Conservation (phyloP, 2,888 invertebrate genomes). For the Dugesia japonica region DNA sequence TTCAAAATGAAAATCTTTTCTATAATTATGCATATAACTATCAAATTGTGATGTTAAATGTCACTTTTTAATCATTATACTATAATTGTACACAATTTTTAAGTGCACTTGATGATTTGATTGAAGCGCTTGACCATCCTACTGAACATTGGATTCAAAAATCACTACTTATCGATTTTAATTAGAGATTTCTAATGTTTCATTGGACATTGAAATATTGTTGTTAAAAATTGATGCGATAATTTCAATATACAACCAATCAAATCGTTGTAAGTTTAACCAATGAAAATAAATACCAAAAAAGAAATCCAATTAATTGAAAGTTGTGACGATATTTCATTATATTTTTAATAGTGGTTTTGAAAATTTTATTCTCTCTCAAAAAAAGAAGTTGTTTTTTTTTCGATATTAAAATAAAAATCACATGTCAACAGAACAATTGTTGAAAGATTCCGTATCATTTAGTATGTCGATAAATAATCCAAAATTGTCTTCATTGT, state of each 20-base stretch:
- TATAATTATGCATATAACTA: too few species aligned
- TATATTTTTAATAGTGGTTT: too few species aligned
- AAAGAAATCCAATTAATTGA: too few species aligned
- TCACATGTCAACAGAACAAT: neutral
- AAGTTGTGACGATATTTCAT: too few species aligned
- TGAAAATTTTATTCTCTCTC: too few species aligned
- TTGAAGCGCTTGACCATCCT: neutral
- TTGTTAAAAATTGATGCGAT: neutral
- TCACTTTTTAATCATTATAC: neutral
- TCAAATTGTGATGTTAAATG: neutral
- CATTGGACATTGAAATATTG: neutral
- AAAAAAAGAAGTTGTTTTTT: too few species aligned
- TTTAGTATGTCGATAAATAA: neutral
- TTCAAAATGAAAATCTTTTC: too few species aligned
- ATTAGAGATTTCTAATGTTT: neutral
- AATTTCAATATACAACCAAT: neutral
- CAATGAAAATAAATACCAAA: too few species aligned
- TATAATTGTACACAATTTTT: neutral
- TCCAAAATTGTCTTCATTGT: neutral
- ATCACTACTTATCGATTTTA: neutral
- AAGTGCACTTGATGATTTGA: too few species aligned
- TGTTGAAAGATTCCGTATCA: neutral
- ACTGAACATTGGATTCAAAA: neutral
- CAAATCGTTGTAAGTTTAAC: neutral
- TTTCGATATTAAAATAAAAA: too few species aligned